These are phyloP conservation scores for Lysandra coridon DNA, from an alignment of 2,888 invertebrate genomes.

Conservation along the genomic window DNA sequence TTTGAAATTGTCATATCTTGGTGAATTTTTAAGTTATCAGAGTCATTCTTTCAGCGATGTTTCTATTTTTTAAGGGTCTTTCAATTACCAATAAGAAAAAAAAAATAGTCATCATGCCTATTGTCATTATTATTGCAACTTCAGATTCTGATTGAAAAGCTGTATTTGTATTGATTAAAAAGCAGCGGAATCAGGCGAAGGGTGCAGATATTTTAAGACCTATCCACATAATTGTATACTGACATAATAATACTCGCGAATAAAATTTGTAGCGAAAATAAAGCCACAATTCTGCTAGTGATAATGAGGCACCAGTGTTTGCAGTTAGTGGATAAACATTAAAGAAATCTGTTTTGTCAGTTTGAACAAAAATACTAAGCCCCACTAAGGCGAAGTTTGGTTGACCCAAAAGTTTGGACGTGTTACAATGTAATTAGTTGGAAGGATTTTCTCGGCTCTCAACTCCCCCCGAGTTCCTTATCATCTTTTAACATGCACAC, in stretches of 20 bases:
- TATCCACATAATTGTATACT: neutral
- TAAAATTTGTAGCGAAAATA: neutral
- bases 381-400: conserved; percentile 58
- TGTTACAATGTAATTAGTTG: conserved; percentile 77
- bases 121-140: too few species aligned
- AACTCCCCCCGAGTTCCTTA: conserved; percentile 72
- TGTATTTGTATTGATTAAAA: too few species aligned
- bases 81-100: too few species aligned
- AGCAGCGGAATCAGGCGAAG: too few species aligned
- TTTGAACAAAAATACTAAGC: conserved; percentile 39
- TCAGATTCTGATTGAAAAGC: too few species aligned
- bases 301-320: conserved; percentile 20
- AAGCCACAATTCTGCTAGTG: neutral
- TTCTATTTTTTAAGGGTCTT: too few species aligned
- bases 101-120: too few species aligned
- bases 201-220: too few species aligned
- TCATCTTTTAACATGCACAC: conserved; percentile 44
- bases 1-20: too few species aligned
- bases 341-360: conserved; percentile 38
- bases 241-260: neutral
- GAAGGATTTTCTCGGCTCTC: conserved; percentile 59
- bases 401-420: conserved; percentile 75
- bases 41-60: too few species aligned
- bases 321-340: neutral
- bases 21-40: too few species aligned